Base-by-base conservation (phyloP, 2,888 invertebrate species). In the Lissocephala sabroskyi region DNA sequence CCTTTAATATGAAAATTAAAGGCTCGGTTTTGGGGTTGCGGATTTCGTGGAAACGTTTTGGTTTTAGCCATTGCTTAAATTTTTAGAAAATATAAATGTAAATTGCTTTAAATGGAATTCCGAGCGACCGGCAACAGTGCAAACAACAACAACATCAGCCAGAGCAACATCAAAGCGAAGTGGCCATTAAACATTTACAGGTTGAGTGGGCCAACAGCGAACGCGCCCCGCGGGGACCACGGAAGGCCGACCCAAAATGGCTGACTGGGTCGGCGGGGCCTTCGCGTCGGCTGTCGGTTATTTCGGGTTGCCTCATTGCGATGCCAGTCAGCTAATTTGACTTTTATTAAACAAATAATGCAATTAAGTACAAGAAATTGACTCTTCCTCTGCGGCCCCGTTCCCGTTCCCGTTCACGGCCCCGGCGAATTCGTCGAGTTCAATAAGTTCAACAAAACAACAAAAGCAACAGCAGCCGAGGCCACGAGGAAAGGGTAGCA, bases 291-390 rank as follows among this genome's bases (percentile, higher is more conserved):
- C n/a, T n/a, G n/a, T n/a, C n/a, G n/a, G n/a, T n/a, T n/a, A n/a
- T 28, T 30, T 11, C n/a, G 30, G 30, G 30, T 30, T 30, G 30
- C 30, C 11, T n/a, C 30, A 30, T n/a, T n/a, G 3, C 11, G 10
- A 13, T 35, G 35, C 4, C 35, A 35, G 59, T 39, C 50, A 55
- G 57, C 59, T 65, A 67, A 62, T 59, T 73, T 67, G 74, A 76
- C 65, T 62, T 65, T 65, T 58, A 73, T 73, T 60, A 57, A 65
- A 55, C 56, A 60, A 62, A 65, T 70, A 73, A 70, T 76, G 62
- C 56, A 73, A 70, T 70, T 76, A 70, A 49, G 45, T 16, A 59
- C 52, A 42, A 49, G 58, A 57, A 57, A 23, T 63, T 48, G 32
- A 53, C 37, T 41, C n/a, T n/a, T n/a, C n/a, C n/a, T n/a, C n/a